Base-by-base conservation (phyloP, 2,888 invertebrate genomes). In the Rhogogaster chlorosoma region DNA sequence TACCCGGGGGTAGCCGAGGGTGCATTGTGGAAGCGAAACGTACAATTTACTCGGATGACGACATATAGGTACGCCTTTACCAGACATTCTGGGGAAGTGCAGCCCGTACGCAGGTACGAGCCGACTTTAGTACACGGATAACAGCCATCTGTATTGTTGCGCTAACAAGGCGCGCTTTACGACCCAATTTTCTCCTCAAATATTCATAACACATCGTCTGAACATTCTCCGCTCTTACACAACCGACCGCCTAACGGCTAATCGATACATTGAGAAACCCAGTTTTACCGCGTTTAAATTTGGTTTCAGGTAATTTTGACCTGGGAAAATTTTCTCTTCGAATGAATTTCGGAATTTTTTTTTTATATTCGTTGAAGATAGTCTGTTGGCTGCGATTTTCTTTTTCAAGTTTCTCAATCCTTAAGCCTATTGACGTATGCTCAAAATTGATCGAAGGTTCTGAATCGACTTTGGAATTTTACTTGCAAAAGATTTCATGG, bases 31-130 rank as follows among this genome's bases (percentile, higher is more conserved):
- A 83, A 83, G 80, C 22, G 89, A 87, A 88, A 88, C 89, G 87
- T 88, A 88, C 90, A 89, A 91, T 92, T 91, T 90, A 88, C 89
- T 86, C 87, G 85, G 88, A 90, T 90, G 36, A 77, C 77, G 77
- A 77, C 77, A 53, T 77, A 75, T 36, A n/a, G n/a, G n/a, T n/a
- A 64, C 70, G 84, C 83, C 85, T 15, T 57, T 42, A 84, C 22
- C 22, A 42, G 42, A 42, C 22, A 73, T 73, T 67, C 26, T 32
- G 32, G 22, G 29, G 15, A 32, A 67, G 53, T 49, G 53, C 29
- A 32, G 15, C 42, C 10, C 42, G 18, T 32, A 32, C 75, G 71
- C 49, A 77, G 77, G 49, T 49, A 77, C 22, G 22, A 73, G 53
- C 18, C 45, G 26, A 29, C 45, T 26, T 22, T 32, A 53, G 49